A percentile compares a stretch with the other conserved stretches of the same genome.
Evolutionary conservation across 2,797 vertebrate genomes (phyloP).

Genomic region (Uromys caudimaculatus): DNA sequence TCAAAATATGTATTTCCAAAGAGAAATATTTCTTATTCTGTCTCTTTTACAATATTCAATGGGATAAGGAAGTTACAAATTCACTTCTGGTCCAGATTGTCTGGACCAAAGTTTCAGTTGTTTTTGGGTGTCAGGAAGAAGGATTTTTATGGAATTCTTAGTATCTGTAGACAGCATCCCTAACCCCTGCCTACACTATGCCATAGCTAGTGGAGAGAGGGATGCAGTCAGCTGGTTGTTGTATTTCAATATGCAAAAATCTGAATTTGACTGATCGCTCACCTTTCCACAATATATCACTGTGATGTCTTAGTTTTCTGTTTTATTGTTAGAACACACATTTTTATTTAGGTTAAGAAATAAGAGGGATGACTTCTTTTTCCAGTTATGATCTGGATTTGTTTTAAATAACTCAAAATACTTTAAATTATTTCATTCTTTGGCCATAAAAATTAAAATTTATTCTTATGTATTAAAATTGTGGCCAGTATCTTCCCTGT

Average conservation of each 20-base stretch:
- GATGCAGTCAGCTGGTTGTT: neutral
- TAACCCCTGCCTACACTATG: slow-evolving; percentile 27
- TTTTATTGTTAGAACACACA: neutral
- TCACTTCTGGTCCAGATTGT: slow-evolving; percentile 54
- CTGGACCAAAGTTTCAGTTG: slow-evolving; percentile 44
- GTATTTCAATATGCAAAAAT: slow-evolving; percentile 3
- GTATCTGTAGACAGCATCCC: slow-evolving; percentile 49
- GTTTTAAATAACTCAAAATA: slow-evolving; percentile 1
- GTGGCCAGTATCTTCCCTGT: slow-evolving; percentile 53
- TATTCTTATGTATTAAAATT: slow-evolving; percentile 72
- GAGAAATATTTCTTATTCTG: slow-evolving; percentile 59
- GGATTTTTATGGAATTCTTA: slow-evolving; percentile 55
- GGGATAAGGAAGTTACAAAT: slow-evolving; percentile 60
- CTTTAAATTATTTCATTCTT: slow-evolving; percentile 43
- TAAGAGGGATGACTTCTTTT: slow-evolving; percentile 58
- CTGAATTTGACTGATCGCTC: slow-evolving; percentile 26
- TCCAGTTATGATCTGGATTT: slow-evolving; percentile 44
- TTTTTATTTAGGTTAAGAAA: slow-evolving; percentile 64
- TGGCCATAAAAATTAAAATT: slow-evolving; percentile 60
- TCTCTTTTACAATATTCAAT: slow-evolving; percentile 59
- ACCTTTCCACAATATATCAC: neutral
- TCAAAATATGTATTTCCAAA: slow-evolving; percentile 79
- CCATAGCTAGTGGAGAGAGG: slow-evolving; percentile 45
- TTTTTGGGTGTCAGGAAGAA: slow-evolving; percentile 62
- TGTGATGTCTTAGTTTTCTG: slow-evolving; percentile 67